phyloP scores from a whole-genome alignment of 2,888 invertebrate genomes.

The Rhorus exstirpatorius region DNA sequence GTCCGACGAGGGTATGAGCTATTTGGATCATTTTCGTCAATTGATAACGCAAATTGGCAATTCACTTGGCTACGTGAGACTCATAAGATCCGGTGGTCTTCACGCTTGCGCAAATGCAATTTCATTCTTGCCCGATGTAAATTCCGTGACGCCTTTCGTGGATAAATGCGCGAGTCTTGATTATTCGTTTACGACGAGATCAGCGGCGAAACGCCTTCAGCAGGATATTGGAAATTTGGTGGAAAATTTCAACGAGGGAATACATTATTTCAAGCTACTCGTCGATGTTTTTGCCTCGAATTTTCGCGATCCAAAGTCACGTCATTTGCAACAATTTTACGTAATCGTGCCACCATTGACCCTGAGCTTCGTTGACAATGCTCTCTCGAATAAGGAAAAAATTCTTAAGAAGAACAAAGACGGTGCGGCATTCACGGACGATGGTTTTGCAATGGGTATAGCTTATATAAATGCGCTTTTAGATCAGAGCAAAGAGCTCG shows the following conservation, averaged over 20 bases:
- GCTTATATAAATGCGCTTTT: slow-evolving; percentile 97
- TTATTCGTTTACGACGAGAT: slow-evolving; percentile 88
- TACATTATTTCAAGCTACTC: slow-evolving; percentile 95
- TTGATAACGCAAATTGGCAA: slow-evolving; percentile 98
- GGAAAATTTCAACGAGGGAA: slow-evolving; percentile 94
- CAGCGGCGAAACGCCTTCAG: slow-evolving; percentile 91
- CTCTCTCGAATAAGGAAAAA: slow-evolving; percentile 96
- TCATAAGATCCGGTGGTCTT: slow-evolving; percentile 97
- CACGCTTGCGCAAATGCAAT: slow-evolving; percentile 97
- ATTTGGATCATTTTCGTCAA: slow-evolving; percentile 96
- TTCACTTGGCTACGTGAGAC: slow-evolving; percentile 97
- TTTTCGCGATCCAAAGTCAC: slow-evolving; percentile 93
- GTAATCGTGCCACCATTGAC: slow-evolving; percentile 97
- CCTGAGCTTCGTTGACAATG: slow-evolving; percentile 97
- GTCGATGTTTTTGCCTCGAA: slow-evolving; percentile 97
- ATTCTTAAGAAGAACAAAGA: slow-evolving; percentile 95
- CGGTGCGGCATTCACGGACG: slow-evolving; percentile 97
- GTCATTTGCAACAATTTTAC: slow-evolving; percentile 96
- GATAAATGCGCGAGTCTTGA: slow-evolving; percentile 88
- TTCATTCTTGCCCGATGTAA: slow-evolving; percentile 94
- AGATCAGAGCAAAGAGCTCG: slow-evolving; percentile 94
- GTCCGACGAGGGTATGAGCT: slow-evolving; percentile 93
- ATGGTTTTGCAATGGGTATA: slow-evolving; percentile 98
- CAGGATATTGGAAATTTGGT: slow-evolving; percentile 92
- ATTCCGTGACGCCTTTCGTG: slow-evolving; percentile 89